Evolutionary conservation across 1,140 invertebrate genomes (phyloP).

Genomic region (Trichoplusia ni): DNA sequence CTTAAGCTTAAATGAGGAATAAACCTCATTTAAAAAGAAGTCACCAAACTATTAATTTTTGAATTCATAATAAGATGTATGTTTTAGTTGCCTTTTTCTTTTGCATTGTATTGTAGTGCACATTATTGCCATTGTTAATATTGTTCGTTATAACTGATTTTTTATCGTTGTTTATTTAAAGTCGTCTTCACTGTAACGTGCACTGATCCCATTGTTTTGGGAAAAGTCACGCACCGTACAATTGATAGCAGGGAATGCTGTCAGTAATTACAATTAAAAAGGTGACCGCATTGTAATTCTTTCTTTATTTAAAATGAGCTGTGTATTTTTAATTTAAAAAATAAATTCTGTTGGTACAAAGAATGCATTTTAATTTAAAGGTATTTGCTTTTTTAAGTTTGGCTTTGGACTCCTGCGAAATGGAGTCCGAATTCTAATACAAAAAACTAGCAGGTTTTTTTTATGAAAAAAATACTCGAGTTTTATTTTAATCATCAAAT

Average conservation of each 20-base stretch:
- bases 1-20: too few species aligned
- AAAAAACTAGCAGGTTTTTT: too few species aligned
- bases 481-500: too few species aligned
- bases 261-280: slow-evolving; percentile 58
- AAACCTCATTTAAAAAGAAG: too few species aligned
- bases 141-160: slow-evolving; percentile 34
- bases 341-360: slow-evolving; percentile 2
- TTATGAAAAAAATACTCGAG: too few species aligned
- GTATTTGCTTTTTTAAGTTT: background rate
- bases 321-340: slow-evolving; percentile 30
- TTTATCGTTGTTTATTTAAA: slow-evolving; percentile 51
- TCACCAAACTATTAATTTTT: too few species aligned
- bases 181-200: slow-evolving; percentile 51
- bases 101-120: slow-evolving; percentile 21
- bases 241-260: slow-evolving; percentile 50
- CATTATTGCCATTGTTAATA: slow-evolving; percentile 38
- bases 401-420: background rate
- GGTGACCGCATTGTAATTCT: slow-evolving; percentile 40
- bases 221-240: slow-evolving; percentile 67
- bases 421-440: too few species aligned
- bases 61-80: too few species aligned
- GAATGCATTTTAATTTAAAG: too few species aligned
- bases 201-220: slow-evolving; percentile 70
- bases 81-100: too few species aligned
- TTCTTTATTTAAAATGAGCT: slow-evolving; percentile 37